Percentiles rank a stretch among this genome's conserved stretches.
phyloP scores from a whole-genome alignment of 2,797 vertebrate genomes.

The Acipenser ruthenus region DNA sequence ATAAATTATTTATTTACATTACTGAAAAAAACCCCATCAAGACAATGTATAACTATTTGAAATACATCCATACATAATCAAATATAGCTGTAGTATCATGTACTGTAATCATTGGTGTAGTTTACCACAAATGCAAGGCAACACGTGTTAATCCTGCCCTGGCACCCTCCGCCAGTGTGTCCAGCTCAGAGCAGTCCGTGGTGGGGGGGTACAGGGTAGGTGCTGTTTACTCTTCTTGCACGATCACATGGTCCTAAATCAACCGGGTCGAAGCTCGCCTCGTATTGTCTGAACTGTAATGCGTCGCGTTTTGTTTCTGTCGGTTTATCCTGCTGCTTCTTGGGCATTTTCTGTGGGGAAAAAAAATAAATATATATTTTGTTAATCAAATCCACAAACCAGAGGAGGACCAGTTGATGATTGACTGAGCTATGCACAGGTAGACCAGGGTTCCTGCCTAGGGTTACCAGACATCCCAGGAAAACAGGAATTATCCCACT shows the following conservation, averaged over 20 bases:
- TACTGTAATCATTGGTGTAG: constrained; percentile 89
- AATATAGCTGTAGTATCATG: constrained; percentile 89
- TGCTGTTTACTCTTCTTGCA: constrained; percentile 13
- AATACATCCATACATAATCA: constrained; percentile 98
- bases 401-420: too few relatives aligned
- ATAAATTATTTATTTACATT: constrained; percentile 99
- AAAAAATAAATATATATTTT: not conserved
- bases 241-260: constrained; percentile 69
- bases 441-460: too few relatives aligned
- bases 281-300: constrained; percentile 98
- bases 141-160: constrained; percentile 79
- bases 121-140: constrained; percentile 99
- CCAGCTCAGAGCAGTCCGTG: constrained; percentile 16
- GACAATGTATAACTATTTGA: constrained; percentile 99
- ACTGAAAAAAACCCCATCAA: constrained; percentile 99
- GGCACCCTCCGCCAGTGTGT: constrained; percentile 42
- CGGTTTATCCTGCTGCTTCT: constrained; percentile 97
- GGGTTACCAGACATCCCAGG: too few relatives aligned
- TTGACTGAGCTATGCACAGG: too few relatives aligned
- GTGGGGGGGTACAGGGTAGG: constrained; percentile 4
- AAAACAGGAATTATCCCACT: too few relatives aligned
- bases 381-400: too few relatives aligned
- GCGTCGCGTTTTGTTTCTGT: constrained; percentile 96
- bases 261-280: constrained; percentile 95
- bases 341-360: constrained; percentile 83